Percentiles rank a stretch among this genome's conserved stretches.
These are phyloP conservation scores for Clarias fuscus DNA, from an alignment of 2,797 vertebrate genomes.

Conservation along the genomic window DNA sequence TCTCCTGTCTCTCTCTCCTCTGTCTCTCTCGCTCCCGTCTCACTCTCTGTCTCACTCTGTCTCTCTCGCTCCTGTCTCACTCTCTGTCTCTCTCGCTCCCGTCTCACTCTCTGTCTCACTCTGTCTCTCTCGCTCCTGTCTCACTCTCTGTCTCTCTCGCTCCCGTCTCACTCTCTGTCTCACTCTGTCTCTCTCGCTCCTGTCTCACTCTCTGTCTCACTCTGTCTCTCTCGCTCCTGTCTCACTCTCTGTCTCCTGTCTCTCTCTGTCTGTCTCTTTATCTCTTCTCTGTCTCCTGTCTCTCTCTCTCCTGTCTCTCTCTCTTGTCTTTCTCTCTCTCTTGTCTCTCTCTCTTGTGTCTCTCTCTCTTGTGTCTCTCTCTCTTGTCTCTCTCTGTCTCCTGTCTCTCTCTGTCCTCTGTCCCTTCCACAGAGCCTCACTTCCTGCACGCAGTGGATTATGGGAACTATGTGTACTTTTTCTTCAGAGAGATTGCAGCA, in stretches of 20 bases:
- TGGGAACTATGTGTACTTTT: constrained; percentile 97
- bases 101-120: constrained; percentile 2
- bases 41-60: too few species aligned
- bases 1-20: too few species aligned
- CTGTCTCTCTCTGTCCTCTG: constrained; percentile 48
- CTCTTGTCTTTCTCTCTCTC: background rate
- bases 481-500: constrained; percentile 96
- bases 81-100: too few species aligned
- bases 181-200: background rate
- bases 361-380: background rate
- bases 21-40: too few species aligned
- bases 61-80: too few species aligned
- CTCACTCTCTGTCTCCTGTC: too few species aligned
- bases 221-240: too few species aligned
- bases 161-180: constrained; percentile 28
- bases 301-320: too few species aligned
- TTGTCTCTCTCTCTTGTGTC: constrained; percentile 34
- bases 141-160: background rate
- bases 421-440: constrained; percentile 85
- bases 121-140: too few species aligned
- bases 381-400: constrained; percentile 45
- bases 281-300: constrained; percentile 14
- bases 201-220: too few species aligned
- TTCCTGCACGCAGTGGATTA: constrained; percentile 98
- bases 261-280: too few species aligned